Conservation (phyloP, 2,888 invertebrate genomes). For the Polymixis lichenea region DNA sequence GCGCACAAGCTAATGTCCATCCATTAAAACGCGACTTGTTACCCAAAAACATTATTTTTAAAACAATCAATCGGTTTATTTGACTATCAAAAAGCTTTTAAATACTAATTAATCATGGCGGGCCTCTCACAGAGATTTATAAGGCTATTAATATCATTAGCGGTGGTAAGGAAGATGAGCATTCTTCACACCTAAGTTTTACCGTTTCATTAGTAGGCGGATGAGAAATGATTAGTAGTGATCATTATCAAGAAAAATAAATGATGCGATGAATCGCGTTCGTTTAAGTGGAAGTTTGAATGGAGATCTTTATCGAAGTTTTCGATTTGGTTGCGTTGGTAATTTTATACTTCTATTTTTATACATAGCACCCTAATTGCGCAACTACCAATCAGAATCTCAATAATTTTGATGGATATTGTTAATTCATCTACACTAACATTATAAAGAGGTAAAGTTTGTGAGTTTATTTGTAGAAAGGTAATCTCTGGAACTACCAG, state of each 20-base stretch:
- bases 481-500: too few relatives aligned
- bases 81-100: slow-evolving; percentile 54
- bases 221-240: slow-evolving; percentile 62
- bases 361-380: too few relatives aligned
- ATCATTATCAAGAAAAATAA: slow-evolving; percentile 63
- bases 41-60: slow-evolving; percentile 21
- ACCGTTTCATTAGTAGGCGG: slow-evolving; percentile 61
- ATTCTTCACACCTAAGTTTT: slow-evolving; percentile 63
- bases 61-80: slow-evolving; percentile 43
- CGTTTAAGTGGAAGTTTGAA: slow-evolving; percentile 38
- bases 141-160: slow-evolving; percentile 63
- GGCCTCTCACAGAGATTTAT: slow-evolving; percentile 58
- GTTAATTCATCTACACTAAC: too few relatives aligned
- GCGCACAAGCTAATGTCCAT: not conserved
- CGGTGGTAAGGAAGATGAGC: slow-evolving; percentile 32
- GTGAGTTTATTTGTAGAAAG: too few relatives aligned
- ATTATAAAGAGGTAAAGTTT: too few relatives aligned
- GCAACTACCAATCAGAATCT: too few relatives aligned
- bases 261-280: slow-evolving; percentile 48
- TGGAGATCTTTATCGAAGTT: slow-evolving; percentile 26
- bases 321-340: not conserved
- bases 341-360: not conserved
- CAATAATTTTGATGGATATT: too few relatives aligned
- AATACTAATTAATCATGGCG: slow-evolving; percentile 58
- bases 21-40: slow-evolving; percentile 3